Conservation (phyloP, 2,797 vertebrate species). For the Rhinogobio ventralis region DNA sequence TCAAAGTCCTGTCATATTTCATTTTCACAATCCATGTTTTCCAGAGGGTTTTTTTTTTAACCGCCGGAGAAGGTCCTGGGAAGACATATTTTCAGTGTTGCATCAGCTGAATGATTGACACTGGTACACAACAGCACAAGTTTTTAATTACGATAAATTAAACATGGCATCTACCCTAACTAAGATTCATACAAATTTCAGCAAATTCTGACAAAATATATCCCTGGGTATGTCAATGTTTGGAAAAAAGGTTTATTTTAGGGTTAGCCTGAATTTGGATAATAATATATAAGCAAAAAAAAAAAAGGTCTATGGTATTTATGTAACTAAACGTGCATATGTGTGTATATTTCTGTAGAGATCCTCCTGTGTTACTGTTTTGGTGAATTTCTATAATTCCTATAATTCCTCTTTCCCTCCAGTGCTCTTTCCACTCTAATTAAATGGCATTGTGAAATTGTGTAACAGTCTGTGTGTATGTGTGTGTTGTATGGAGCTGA, state of each 20-base stretch:
- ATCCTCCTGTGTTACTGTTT: background rate
- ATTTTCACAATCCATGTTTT: conserved; percentile 9
- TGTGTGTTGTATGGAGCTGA: conserved; percentile 18
- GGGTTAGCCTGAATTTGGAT: background rate
- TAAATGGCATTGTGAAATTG: conserved; percentile 26
- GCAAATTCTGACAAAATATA: background rate
- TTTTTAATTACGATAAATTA: background rate
- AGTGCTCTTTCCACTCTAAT: conserved; percentile 28
- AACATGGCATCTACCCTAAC: background rate
- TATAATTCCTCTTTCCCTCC: conserved; percentile 6
- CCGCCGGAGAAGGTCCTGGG: background rate
- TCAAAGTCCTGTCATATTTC: background rate
- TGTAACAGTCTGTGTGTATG: background rate
- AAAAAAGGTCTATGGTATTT: background rate
- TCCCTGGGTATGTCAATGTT: background rate
- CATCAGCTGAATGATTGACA: conserved; percentile 25
- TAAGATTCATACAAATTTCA: background rate
- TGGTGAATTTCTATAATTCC: too few species aligned
- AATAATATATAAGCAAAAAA: background rate
- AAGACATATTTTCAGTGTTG: background rate
- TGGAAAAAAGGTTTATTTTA: background rate
- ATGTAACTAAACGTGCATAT: background rate
- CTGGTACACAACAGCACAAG: too few species aligned
- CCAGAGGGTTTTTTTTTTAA: background rate
- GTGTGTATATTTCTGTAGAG: background rate